phyloP scores from a whole-genome alignment of 2,888 invertebrate genomes.

The Erebia epiphron region DNA sequence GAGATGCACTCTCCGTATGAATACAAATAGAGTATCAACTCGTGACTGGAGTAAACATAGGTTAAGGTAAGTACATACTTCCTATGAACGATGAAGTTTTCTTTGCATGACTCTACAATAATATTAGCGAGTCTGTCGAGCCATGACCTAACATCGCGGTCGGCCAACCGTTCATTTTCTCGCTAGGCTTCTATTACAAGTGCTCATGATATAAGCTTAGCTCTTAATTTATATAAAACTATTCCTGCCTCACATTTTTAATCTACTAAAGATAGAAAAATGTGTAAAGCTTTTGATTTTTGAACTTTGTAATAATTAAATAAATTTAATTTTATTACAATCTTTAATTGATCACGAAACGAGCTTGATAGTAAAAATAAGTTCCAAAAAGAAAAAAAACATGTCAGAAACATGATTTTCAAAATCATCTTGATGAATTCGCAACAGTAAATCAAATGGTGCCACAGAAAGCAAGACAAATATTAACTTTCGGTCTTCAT shows the following conservation, averaged over 20 bases:
- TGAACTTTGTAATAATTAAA: too few relatives aligned
- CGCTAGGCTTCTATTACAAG: conserved; percentile 45
- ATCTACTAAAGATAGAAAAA: too few relatives aligned
- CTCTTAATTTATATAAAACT: conserved; percentile 2
- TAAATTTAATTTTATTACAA: background rate
- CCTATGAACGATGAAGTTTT: background rate
- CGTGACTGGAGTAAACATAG: conserved; percentile 22
- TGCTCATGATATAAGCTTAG: conserved; percentile 6
- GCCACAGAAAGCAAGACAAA: conserved; percentile 27
- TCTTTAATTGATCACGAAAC: too few relatives aligned
- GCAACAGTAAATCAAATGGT: conserved; percentile 10
- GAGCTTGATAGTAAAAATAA: too few relatives aligned
- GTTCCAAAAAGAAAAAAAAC: too few relatives aligned
- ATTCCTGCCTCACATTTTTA: background rate
- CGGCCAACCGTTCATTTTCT: conserved; percentile 62
- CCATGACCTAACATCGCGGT: conserved; percentile 58
- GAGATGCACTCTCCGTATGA: conserved; percentile 24
- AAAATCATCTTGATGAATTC: conserved; percentile 1
- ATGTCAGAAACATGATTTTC: background rate
- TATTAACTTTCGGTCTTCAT: conserved; percentile 28
- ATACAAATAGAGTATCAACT: conserved; percentile 20
- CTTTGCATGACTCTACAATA: conserved; percentile 14
- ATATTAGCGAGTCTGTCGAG: conserved; percentile 52
- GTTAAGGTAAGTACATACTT: background rate
- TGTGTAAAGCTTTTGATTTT: too few relatives aligned